Conservation (phyloP, 2,113 vertebrate species). For the Gnathonemus echidnorhynchus region DNA sequence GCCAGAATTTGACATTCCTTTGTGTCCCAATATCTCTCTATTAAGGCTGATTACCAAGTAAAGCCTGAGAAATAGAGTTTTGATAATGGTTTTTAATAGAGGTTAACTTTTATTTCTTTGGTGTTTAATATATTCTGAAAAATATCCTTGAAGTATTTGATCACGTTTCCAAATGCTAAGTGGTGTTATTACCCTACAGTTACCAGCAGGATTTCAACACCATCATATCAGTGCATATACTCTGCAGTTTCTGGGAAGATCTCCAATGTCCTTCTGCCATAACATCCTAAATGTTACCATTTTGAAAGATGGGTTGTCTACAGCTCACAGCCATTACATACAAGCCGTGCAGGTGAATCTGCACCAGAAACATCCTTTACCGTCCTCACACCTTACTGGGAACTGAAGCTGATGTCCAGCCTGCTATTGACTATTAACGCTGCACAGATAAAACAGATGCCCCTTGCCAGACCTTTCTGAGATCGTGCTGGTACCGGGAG, state of each 20-base stretch:
- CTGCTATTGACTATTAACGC: neutral
- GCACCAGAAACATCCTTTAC: neutral
- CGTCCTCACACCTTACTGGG: neutral
- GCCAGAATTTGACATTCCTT: neutral
- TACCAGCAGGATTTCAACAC: neutral
- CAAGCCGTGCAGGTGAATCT: neutral
- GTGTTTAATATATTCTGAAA: neutral
- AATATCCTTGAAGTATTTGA: neutral
- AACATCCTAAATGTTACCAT: neutral
- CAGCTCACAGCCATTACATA: neutral
- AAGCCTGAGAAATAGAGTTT: neutral
- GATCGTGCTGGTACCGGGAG: neutral
- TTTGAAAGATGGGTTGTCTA: neutral
- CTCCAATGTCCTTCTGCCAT: neutral
- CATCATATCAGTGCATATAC: neutral
- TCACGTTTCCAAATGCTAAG: neutral
- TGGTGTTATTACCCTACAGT: neutral
- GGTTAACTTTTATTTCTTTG: neutral
- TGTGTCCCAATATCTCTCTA: neutral
- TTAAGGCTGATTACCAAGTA: neutral
- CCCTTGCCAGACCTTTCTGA: neutral
- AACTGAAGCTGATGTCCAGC: neutral
- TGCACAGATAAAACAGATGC: conserved; percentile 10
- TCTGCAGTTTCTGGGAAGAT: neutral
- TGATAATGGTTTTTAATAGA: neutral